Conservation (phyloP, 2,888 invertebrate genomes). For the Tholera decimalis region DNA sequence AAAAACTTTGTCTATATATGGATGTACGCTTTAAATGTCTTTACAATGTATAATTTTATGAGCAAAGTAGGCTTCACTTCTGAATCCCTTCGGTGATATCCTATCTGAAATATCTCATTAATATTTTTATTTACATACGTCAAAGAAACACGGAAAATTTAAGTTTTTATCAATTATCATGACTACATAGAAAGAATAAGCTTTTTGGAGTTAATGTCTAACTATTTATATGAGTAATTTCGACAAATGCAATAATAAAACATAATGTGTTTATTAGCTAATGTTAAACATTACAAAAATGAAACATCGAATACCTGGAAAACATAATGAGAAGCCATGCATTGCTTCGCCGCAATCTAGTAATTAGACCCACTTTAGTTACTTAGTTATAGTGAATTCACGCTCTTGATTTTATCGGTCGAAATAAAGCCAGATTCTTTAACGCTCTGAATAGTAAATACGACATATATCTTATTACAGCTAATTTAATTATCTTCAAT, state of each 20-base stretch:
- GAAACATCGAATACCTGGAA: slow-evolving; percentile 27
- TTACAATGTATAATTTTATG: no score
- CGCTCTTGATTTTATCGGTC: slow-evolving; percentile 58
- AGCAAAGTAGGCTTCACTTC: no score
- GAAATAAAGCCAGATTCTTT: slow-evolving; percentile 44
- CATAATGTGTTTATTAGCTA: slow-evolving; percentile 12
- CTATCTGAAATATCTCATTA: no score
- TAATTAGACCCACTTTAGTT: slow-evolving; percentile 37
- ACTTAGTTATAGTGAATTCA: slow-evolving; percentile 41
- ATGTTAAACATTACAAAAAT: slow-evolving; percentile 30
- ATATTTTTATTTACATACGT: no score
- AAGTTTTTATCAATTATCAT: no score
- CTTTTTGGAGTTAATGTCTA: no score
- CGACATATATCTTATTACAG: slow-evolving; percentile 47
- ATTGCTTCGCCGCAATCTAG: slow-evolving; percentile 11
- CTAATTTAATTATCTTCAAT: slow-evolving; percentile 44
- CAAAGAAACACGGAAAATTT: no score
- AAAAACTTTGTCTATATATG: no score
- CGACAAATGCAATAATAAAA: slow-evolving; percentile 20
- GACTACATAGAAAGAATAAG: neutral
- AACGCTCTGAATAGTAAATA: slow-evolving; percentile 60
- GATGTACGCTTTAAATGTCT: no score
- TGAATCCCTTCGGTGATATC: no score
- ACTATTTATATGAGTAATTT: no score
- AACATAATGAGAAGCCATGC: slow-evolving; percentile 9